These are phyloP conservation scores for Epistrophe grossulariae DNA, from an alignment of 2,888 invertebrate species.

Conservation along the genomic window DNA sequence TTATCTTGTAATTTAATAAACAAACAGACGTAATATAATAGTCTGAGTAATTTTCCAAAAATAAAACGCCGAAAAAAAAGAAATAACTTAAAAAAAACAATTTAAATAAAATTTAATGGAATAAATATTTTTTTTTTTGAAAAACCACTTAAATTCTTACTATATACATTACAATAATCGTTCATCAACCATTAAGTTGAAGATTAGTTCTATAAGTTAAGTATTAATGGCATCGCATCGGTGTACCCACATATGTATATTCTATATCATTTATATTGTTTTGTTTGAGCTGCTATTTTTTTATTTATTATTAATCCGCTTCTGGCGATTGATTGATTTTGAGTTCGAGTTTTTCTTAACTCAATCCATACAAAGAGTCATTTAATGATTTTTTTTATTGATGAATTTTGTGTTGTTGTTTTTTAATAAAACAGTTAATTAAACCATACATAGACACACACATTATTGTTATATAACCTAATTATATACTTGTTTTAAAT, in stretches of 20 bases:
- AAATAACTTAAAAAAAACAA: not conserved
- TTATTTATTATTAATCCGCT: slow-evolving; percentile 9
- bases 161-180: too few relatives aligned
- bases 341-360: not conserved
- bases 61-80: slow-evolving; percentile 12
- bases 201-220: not conserved
- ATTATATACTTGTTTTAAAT: not conserved
- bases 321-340: slow-evolving; percentile 18
- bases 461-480: not conserved
- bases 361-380: slow-evolving; percentile 8
- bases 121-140: too few relatives aligned
- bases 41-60: slow-evolving; percentile 26
- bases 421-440: not conserved
- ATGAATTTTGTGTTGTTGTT: not conserved
- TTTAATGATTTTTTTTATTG: not conserved
- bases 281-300: slow-evolving; percentile 1
- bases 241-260: too few relatives aligned
- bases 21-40: not conserved
- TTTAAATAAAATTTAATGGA: not conserved
- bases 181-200: slow-evolving; percentile 1
- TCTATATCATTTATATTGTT: not conserved
- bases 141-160: too few relatives aligned
- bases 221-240: not conserved
- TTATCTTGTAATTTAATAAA: not conserved
- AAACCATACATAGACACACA: not conserved